Evolutionary conservation across 2,797 vertebrate genomes (phyloP).

Genomic region (Serranus cabrilla): DNA sequence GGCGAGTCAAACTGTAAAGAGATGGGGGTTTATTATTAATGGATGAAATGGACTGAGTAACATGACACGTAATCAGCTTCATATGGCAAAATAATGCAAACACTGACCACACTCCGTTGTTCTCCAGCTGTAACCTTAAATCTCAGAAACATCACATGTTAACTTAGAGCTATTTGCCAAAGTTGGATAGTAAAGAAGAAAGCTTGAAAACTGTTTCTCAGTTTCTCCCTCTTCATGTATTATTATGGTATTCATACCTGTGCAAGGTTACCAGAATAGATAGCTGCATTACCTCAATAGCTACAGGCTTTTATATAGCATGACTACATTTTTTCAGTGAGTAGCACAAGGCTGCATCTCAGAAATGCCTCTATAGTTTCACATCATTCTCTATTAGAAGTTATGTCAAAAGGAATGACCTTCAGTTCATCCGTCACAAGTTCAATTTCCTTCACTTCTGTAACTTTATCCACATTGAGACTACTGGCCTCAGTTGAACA

Average conservation of each 20-base stretch:
- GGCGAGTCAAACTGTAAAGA: not conserved
- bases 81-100: not conserved
- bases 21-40: constrained; percentile 4
- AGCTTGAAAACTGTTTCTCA: not conserved
- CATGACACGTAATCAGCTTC: not conserved
- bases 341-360: not conserved
- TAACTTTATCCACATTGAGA: constrained; percentile 2
- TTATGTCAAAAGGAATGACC: not conserved
- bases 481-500: not conserved
- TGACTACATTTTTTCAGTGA: not conserved
- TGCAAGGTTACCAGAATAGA: not conserved
- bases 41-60: not conserved
- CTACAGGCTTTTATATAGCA: not conserved
- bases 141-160: not conserved
- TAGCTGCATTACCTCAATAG: not conserved
- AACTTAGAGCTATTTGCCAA: not conserved
- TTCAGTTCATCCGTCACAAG: not conserved
- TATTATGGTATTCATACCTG: not conserved
- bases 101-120: not conserved
- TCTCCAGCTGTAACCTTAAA: not conserved
- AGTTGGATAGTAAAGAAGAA: not conserved
- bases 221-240: not conserved
- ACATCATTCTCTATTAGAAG: not conserved
- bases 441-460: not conserved
- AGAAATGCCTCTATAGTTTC: not conserved